Evolutionary conservation across 2,888 invertebrate species (phyloP), one percentile per base, ranked within the genome.

Genomic region (Pantelozetes paolii): DNA sequence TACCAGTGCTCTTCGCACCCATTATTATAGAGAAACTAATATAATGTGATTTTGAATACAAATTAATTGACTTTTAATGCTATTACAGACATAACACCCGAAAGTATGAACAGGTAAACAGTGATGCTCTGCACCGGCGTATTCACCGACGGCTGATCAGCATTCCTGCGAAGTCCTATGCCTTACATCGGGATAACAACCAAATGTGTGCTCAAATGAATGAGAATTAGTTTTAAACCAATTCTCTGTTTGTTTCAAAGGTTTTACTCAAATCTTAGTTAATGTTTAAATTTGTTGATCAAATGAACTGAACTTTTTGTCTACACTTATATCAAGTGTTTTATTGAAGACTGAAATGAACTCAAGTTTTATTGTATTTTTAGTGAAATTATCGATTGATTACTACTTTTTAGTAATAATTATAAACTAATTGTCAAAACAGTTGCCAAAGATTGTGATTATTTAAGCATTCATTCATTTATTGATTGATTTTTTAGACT

Each of bases 141-240:
- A 85, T 85, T 0, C 84, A 85, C 71, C 86, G 86, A 76, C 84
- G 84, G 75, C 85, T 83, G 48, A 82, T 83, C 69, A 82, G 83
- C 50, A 82, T 88, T 20, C 86, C 89, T 6, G 90, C 89, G n/a
- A 85, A 84, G 76, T 90, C 91, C 0, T 90, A 89, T 80, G 87
- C 88, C 26, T 85, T 92, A 54, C 90, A 91, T 81, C 85, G 86
- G 78, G 90, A 90, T 81, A 92, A 91, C 82, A 89, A 89, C 80
- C 88, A 89, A 81, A 89, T 90, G 88, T 92, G 91, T 81, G 80
- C 81, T 75, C 77, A 78, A 36, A 82, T 83, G 80, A 72, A 76
- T n/a, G n/a, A n/a, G n/a, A n/a, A 15, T 48, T 48, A 9, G 20
- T 36, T 5, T 36, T 36, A 20, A 54, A 54, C 23, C 20, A 8